Conservation (phyloP, 2,888 invertebrate species). For the Netelia melanura region DNA sequence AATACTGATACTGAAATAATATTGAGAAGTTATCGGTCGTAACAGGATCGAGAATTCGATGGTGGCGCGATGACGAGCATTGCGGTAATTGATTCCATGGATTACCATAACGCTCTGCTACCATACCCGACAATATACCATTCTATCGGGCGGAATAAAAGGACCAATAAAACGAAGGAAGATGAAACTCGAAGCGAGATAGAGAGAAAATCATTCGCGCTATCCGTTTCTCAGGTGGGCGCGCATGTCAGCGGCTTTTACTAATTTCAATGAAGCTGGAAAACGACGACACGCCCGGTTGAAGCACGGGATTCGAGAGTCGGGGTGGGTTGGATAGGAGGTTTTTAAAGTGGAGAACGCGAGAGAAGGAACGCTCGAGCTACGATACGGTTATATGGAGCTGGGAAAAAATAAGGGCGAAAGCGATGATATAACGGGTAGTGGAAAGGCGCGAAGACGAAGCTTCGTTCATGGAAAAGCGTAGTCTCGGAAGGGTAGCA, state of each 20-base stretch:
- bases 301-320: background rate
- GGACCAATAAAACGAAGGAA: conserved; percentile 13
- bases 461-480: conserved; percentile 5
- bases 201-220: conserved; percentile 40
- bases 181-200: background rate
- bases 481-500: conserved; percentile 14
- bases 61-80: background rate
- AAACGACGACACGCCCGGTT: conserved; percentile 10
- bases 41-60: background rate
- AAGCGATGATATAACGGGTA: background rate
- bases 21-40: background rate
- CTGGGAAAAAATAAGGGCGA: conserved; percentile 11
- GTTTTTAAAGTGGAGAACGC: conserved; percentile 4
- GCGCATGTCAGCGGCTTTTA: conserved; percentile 18
- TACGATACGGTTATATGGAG: background rate
- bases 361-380: conserved; percentile 21
- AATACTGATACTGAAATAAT: background rate
- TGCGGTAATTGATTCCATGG: conserved; percentile 1
- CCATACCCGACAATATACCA: background rate
- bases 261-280: conserved; percentile 53
- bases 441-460: conserved; percentile 29
- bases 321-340: background rate
- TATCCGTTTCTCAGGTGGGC: background rate
- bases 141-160: conserved; percentile 20
- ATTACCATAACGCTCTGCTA: background rate